These are phyloP conservation scores for Xenopus laevis DNA, from an alignment of 2,113 vertebrate genomes.

Conservation along the genomic window DNA sequence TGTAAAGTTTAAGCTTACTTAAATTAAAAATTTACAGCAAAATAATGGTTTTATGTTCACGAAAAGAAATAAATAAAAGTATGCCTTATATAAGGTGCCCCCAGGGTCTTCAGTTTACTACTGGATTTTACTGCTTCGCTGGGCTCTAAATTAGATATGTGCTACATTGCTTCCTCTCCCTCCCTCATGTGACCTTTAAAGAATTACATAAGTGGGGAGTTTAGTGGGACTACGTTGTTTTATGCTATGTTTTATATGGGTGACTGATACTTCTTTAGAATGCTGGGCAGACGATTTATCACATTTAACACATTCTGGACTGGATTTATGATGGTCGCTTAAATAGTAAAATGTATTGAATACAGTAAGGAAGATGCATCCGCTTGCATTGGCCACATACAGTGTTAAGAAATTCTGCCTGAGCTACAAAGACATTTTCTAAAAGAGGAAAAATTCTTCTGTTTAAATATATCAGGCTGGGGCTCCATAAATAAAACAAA, in stretches of 20 bases:
- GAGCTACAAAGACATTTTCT: too few relatives aligned
- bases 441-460: too few relatives aligned
- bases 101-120: conserved; percentile 29
- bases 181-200: conserved; percentile 37
- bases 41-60: conserved; percentile 17
- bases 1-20: not conserved
- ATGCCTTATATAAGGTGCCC: conserved; percentile 22
- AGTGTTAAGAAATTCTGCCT: too few relatives aligned
- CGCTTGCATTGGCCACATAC: not conserved
- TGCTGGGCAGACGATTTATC: not conserved
- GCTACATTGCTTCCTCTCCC: conserved; percentile 30
- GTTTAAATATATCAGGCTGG: too few relatives aligned
- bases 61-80: not conserved
- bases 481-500: too few relatives aligned
- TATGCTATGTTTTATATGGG: conserved; percentile 10
- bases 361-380: not conserved
- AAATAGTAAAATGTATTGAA: too few relatives aligned
- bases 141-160: conserved; percentile 33
- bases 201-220: conserved; percentile 29
- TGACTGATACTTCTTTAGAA: conserved; percentile 16
- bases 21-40: conserved; percentile 6
- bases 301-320: conserved; percentile 9
- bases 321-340: too few relatives aligned
- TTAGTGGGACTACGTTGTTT: not conserved
- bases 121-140: conserved; percentile 29